Conservation (phyloP, 2,888 invertebrate species). For the Halictus quadricinctus region DNA sequence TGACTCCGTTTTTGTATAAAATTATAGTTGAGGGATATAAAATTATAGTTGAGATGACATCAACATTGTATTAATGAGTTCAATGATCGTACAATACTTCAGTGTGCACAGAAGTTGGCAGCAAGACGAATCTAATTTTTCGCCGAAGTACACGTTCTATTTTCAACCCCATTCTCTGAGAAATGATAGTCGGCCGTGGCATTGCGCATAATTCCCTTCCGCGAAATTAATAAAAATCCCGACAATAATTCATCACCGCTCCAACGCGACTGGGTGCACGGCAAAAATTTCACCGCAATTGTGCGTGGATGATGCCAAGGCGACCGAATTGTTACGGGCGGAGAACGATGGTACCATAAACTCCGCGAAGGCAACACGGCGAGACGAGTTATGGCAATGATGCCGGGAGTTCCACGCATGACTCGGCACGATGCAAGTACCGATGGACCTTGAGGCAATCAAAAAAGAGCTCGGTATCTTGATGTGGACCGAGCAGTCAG, state of each 20-base stretch:
- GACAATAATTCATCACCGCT: constrained; percentile 33
- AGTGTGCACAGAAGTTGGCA: not conserved
- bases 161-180: constrained; percentile 6
- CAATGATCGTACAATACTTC: not conserved
- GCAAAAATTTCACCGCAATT: constrained; percentile 50
- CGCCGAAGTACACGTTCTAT: not conserved
- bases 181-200: constrained; percentile 33
- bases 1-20: too few species aligned
- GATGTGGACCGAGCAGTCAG: constrained; percentile 47
- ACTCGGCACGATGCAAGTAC: constrained; percentile 68
- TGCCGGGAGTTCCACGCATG: constrained; percentile 71
- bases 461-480: constrained; percentile 60
- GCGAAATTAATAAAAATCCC: constrained; percentile 36
- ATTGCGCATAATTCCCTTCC: not conserved
- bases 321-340: constrained; percentile 66
- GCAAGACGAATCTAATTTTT: not conserved
- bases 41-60: not conserved
- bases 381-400: constrained; percentile 71
- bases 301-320: constrained; percentile 51
- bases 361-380: constrained; percentile 65
- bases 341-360: constrained; percentile 69
- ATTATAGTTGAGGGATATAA: too few species aligned
- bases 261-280: not conserved
- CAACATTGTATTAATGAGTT: not conserved
- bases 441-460: constrained; percentile 64